Evolutionary conservation across 2,797 vertebrate genomes (phyloP).

Genomic region (Aselliscus stoliczkanus): DNA sequence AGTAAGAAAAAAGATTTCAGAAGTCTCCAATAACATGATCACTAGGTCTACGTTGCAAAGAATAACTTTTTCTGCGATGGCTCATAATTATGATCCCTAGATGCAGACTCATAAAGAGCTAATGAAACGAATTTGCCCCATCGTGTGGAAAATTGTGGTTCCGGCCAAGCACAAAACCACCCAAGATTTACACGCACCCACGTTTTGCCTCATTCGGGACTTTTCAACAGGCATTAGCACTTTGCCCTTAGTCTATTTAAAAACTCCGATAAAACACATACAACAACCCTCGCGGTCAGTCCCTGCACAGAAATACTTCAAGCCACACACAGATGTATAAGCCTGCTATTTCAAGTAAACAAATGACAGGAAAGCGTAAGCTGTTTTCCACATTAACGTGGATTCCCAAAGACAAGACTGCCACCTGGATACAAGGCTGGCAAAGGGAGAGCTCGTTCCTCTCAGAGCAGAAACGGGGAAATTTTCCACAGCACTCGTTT

Average conservation of each 20-base stretch:
- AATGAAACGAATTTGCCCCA: neutral
- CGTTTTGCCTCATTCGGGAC: neutral
- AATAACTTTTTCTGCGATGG: slow-evolving; percentile 44
- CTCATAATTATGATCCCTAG: neutral
- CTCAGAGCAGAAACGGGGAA: neutral
- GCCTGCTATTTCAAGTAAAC: neutral
- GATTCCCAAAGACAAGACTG: neutral
- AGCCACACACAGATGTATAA: neutral
- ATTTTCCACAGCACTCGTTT: neutral
- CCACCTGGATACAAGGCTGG: neutral
- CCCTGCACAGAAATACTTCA: neutral
- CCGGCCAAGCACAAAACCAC: neutral
- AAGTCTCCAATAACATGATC: neutral
- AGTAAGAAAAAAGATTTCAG: neutral
- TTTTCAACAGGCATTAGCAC: neutral
- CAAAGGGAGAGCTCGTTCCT: neutral
- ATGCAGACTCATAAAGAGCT: neutral
- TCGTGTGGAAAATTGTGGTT: neutral
- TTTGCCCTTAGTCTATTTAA: neutral
- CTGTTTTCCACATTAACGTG: neutral
- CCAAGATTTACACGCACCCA: neutral
- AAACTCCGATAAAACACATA: neutral
- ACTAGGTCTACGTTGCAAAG: neutral
- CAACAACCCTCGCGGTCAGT: neutral
- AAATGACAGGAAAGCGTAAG: neutral